These are phyloP conservation scores for Melitaea cinxia DNA, from an alignment of 1,140 invertebrate species.

Conservation along the genomic window DNA sequence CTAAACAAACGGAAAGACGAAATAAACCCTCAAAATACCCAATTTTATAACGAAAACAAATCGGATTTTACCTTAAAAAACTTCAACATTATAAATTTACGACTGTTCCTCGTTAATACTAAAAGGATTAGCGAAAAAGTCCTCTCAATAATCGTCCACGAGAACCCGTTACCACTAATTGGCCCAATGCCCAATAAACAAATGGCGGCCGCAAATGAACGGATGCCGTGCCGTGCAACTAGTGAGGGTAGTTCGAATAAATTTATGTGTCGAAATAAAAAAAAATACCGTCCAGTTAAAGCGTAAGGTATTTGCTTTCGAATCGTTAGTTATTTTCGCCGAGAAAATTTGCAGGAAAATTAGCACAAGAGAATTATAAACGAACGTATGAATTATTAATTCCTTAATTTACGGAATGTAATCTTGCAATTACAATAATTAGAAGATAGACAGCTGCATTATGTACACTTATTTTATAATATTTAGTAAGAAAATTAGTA, in stretches of 20 bases:
- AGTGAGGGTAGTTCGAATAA: not conserved
- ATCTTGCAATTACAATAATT: not conserved
- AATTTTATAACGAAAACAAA: not conserved
- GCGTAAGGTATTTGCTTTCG: not conserved
- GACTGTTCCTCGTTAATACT: not conserved
- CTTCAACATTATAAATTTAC: not conserved
- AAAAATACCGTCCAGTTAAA: not conserved
- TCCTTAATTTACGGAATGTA: not conserved
- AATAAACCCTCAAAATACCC: not conserved
- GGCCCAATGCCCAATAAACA: conserved; percentile 5
- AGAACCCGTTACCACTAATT: not conserved
- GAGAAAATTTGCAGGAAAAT: too few relatives aligned
- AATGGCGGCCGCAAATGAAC: conserved; percentile 4
- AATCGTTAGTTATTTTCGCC: too few relatives aligned
- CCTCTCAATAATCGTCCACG: conserved; percentile 1
- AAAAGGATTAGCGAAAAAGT: not conserved
- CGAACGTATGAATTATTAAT: too few relatives aligned
- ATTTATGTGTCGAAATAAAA: not conserved
- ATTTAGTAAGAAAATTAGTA: too few relatives aligned
- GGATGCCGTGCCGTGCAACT: not conserved
- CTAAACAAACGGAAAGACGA: not conserved
- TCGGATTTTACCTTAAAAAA: not conserved
- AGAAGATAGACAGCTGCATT: too few relatives aligned
- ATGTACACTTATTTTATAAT: too few relatives aligned
- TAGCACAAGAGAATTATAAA: too few relatives aligned